Percentiles rank a stretch among this genome's conserved stretches.
Conservation (phyloP, 2,888 invertebrate species). For the Orthosia gothica region DNA sequence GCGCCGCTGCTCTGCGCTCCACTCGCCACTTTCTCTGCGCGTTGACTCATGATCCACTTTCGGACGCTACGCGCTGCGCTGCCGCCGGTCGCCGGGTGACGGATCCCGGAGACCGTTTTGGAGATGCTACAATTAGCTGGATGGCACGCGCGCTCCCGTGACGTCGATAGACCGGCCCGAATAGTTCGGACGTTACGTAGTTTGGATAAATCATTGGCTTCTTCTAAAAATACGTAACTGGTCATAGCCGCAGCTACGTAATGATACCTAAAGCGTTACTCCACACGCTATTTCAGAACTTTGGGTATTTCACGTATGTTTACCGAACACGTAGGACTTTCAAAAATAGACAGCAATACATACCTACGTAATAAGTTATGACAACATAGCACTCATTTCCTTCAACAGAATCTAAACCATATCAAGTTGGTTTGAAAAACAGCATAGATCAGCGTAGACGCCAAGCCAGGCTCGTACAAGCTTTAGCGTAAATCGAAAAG, state of each 20-base stretch:
- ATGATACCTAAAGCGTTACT: slow-evolving; percentile 71
- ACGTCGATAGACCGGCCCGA: slow-evolving; percentile 83
- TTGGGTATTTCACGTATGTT: slow-evolving; percentile 67
- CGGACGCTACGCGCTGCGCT: slow-evolving; percentile 75
- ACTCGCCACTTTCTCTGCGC: slow-evolving; percentile 74
- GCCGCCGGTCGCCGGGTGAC: slow-evolving; percentile 76
- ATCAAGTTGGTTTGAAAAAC: neutral
- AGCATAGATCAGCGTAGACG: slow-evolving; percentile 1
- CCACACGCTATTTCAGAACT: slow-evolving; percentile 70
- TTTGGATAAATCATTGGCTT: slow-evolving; percentile 83
- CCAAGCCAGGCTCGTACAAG: neutral
- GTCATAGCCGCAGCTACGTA: slow-evolving; percentile 82
- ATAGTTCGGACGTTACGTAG: slow-evolving; percentile 86
- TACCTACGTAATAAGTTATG: slow-evolving; percentile 6
- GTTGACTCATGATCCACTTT: slow-evolving; percentile 87
- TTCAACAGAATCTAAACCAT: neutral
- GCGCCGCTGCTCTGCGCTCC: slow-evolving; percentile 68
- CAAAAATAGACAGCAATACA: slow-evolving; percentile 27
- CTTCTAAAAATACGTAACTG: slow-evolving; percentile 83
- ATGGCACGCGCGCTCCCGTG: slow-evolving; percentile 86
- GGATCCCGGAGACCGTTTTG: slow-evolving; percentile 86
- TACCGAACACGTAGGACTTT: slow-evolving; percentile 26
- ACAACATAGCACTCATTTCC: neutral
- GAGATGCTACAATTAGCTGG: slow-evolving; percentile 89
- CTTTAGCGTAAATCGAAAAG: neutral